Percentiles rank a stretch among this genome's conserved stretches.
Evolutionary conservation across 2,888 invertebrate species (phyloP).

Genomic region (Antitype chi): DNA sequence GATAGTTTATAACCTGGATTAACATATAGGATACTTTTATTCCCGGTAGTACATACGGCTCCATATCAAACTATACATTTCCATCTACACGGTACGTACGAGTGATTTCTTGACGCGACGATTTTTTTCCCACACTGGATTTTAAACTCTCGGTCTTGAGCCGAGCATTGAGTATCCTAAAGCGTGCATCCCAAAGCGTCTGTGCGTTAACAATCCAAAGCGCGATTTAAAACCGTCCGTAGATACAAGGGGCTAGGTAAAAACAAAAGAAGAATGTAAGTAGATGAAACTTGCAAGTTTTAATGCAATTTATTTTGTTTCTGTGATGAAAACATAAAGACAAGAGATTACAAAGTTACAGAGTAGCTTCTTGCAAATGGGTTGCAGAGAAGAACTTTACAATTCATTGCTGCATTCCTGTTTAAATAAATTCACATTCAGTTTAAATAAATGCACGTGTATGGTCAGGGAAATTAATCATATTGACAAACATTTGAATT

Average conservation of each 20-base stretch:
- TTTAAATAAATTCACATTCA: slow-evolving; percentile 31
- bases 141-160: neutral
- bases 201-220: neutral
- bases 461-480: neutral
- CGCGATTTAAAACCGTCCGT: neutral
- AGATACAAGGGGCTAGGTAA: neutral
- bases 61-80: no score
- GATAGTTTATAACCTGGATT: no score
- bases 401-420: slow-evolving; percentile 5
- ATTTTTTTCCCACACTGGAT: neutral
- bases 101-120: neutral
- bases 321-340: slow-evolving; percentile 27
- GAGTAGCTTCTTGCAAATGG: slow-evolving; percentile 2
- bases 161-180: neutral
- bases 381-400: slow-evolving; percentile 6
- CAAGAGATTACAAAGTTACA: slow-evolving; percentile 24
- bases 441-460: neutral
- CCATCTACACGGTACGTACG: no score
- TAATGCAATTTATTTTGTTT: slow-evolving; percentile 36
- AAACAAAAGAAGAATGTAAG: slow-evolving; percentile 16
- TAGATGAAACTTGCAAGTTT: slow-evolving; percentile 24
- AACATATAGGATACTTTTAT: no score
- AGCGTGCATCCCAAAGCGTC: neutral
- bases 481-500: neutral
- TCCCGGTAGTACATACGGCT: no score